These are phyloP conservation scores for Myathropa florea DNA, from an alignment of 2,888 invertebrate genomes.

Conservation along the genomic window DNA sequence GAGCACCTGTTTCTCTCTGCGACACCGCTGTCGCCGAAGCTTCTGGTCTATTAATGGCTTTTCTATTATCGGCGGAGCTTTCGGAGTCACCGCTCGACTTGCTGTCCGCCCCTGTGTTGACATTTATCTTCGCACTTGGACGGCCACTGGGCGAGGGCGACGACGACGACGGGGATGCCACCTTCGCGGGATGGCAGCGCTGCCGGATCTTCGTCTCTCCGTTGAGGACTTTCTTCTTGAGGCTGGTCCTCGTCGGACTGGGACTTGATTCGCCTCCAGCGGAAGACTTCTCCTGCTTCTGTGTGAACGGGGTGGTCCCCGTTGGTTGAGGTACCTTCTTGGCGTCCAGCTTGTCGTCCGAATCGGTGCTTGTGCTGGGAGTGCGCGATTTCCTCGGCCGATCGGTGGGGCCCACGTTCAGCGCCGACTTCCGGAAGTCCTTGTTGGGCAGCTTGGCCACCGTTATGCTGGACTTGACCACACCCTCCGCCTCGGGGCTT, in stretches of 20 bases:
- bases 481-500: slow-evolving; percentile 78
- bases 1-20: slow-evolving; percentile 65
- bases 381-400: slow-evolving; percentile 79
- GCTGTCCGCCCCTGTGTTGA: slow-evolving; percentile 73
- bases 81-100: slow-evolving; percentile 76
- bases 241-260: slow-evolving; percentile 75
- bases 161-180: slow-evolving; percentile 71
- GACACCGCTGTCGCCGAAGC: slow-evolving; percentile 64
- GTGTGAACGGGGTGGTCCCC: slow-evolving; percentile 69
- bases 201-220: slow-evolving; percentile 80
- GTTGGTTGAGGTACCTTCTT: slow-evolving; percentile 56
- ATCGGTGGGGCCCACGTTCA: slow-evolving; percentile 84
- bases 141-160: slow-evolving; percentile 82
- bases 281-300: slow-evolving; percentile 79
- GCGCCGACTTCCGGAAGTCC: slow-evolving; percentile 87
- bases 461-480: slow-evolving; percentile 79
- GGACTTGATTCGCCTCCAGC: slow-evolving; percentile 82
- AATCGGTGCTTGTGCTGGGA: slow-evolving; percentile 79
- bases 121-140: slow-evolving; percentile 81
- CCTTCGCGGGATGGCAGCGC: slow-evolving; percentile 72
- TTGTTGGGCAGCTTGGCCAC: slow-evolving; percentile 83
- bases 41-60: slow-evolving; percentile 72
- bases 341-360: slow-evolving; percentile 74
- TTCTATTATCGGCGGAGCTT: slow-evolving; percentile 75
- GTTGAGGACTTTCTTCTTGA: slow-evolving; percentile 75